Evolutionary conservation across 2,888 invertebrate species (phyloP).

Genomic region (Meiosimyza decipiens): DNA sequence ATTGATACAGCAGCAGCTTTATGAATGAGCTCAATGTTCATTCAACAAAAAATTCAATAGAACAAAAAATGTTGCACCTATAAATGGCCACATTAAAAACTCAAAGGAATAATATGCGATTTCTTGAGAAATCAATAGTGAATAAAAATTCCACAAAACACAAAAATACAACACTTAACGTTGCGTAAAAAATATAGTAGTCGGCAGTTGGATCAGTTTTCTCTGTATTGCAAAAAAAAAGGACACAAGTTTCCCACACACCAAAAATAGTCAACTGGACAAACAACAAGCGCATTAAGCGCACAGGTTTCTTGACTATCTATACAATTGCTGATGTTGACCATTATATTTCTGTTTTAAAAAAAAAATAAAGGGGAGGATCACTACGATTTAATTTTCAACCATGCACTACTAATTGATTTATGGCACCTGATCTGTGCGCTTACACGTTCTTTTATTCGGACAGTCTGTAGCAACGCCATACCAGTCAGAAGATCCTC

Average conservation of each 20-base stretch:
- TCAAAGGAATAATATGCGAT: constrained; percentile 10
- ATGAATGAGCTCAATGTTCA: too few relatives aligned
- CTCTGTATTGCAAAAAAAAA: background rate
- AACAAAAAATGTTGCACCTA: too few relatives aligned
- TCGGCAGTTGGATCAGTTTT: background rate
- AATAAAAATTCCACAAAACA: background rate
- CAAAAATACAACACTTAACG: background rate
- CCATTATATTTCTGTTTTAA: background rate
- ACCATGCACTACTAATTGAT: constrained; percentile 33
- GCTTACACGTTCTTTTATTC: too few relatives aligned
- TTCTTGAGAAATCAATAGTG: constrained; percentile 33
- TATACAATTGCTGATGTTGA: background rate
- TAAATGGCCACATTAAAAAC: background rate
- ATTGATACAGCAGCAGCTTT: too few relatives aligned
- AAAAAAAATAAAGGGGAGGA: constrained; percentile 4
- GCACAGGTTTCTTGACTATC: constrained; percentile 6
- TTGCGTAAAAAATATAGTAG: constrained; percentile 7
- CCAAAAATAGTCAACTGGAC: background rate
- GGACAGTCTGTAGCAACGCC: constrained; percentile 10
- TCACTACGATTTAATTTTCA: constrained; percentile 14
- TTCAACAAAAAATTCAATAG: too few relatives aligned
- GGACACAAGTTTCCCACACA: constrained; percentile 32
- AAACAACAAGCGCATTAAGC: background rate
- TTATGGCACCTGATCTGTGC: constrained; percentile 28
- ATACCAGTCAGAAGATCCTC: background rate